Evolutionary conservation across 2,888 invertebrate genomes (phyloP).

Genomic region (Acanthacorydalis orientalis): DNA sequence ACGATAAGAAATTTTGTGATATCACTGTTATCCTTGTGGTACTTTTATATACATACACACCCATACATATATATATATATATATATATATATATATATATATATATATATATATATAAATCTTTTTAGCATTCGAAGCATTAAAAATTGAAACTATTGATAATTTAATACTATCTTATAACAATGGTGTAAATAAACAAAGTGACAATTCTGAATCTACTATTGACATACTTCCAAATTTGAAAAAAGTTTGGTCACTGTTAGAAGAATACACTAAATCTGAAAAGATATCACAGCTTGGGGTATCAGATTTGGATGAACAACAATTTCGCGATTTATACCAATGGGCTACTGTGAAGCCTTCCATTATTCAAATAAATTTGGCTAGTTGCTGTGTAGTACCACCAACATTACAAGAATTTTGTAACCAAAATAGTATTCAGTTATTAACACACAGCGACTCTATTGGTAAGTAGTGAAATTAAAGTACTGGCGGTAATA

Average conservation of each 20-base stretch:
- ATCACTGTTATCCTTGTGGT: no score
- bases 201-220: slow-evolving; percentile 26
- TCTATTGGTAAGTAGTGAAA: slow-evolving; percentile 48
- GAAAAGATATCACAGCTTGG: slow-evolving; percentile 60
- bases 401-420: slow-evolving; percentile 79
- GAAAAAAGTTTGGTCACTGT: slow-evolving; percentile 55
- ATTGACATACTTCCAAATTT: slow-evolving; percentile 37
- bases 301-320: slow-evolving; percentile 77
- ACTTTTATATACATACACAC: neutral
- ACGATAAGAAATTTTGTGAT: no score
- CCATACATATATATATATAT: neutral
- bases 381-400: slow-evolving; percentile 85
- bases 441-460: slow-evolving; percentile 89
- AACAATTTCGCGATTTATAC: slow-evolving; percentile 57
- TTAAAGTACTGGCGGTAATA: neutral
- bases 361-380: slow-evolving; percentile 79
- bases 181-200: slow-evolving; percentile 21
- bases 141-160: slow-evolving; percentile 59
- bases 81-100: neutral
- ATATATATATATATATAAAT: neutral
- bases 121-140: slow-evolving; percentile 47
- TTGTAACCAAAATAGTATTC: slow-evolving; percentile 80
- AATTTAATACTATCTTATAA: slow-evolving; percentile 70
- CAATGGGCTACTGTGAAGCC: slow-evolving; percentile 67
- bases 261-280: slow-evolving; percentile 52